Percentiles rank a stretch among this genome's conserved stretches.
Conservation (phyloP, 2,113 vertebrate species). For the Datnioides undecimradiatus region DNA sequence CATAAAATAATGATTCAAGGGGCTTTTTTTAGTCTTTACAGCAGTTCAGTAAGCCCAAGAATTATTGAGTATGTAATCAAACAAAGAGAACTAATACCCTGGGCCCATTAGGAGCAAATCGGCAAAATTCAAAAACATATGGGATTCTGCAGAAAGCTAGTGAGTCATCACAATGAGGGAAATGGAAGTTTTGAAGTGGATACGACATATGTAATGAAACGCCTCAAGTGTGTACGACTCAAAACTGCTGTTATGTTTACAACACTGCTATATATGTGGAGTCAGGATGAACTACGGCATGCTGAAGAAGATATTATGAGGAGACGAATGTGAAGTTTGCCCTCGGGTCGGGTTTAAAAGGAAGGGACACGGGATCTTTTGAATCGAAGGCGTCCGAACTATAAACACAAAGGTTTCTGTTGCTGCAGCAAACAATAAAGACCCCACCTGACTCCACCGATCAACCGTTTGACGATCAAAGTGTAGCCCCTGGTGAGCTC, state of each 20-base stretch:
- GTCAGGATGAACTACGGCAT: neutral
- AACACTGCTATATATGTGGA: neutral
- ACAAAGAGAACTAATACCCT: neutral
- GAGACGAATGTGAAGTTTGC: neutral
- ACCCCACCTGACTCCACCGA: too few species aligned
- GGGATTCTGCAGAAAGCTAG: constrained; percentile 3
- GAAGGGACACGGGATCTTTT: neutral
- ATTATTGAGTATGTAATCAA: constrained; percentile 14
- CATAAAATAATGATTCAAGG: constrained; percentile 15
- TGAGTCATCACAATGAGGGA: neutral
- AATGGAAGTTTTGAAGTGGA: neutral
- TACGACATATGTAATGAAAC: neutral
- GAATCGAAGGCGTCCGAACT: neutral
- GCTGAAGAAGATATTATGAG: neutral
- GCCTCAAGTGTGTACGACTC: neutral
- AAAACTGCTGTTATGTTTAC: neutral
- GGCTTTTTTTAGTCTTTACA: constrained; percentile 3
- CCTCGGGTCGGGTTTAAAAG: neutral
- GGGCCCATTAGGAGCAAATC: neutral
- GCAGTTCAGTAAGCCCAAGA: constrained; percentile 1
- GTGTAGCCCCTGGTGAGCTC: too few species aligned
- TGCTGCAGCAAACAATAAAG: too few species aligned
- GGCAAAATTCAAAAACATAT: neutral
- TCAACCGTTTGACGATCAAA: too few species aligned
- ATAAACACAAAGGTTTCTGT: too few species aligned